Evolutionary conservation across 2,888 invertebrate genomes (phyloP), one percentile per base, ranked within the genome.

Genomic region (Venusia cambrica): DNA sequence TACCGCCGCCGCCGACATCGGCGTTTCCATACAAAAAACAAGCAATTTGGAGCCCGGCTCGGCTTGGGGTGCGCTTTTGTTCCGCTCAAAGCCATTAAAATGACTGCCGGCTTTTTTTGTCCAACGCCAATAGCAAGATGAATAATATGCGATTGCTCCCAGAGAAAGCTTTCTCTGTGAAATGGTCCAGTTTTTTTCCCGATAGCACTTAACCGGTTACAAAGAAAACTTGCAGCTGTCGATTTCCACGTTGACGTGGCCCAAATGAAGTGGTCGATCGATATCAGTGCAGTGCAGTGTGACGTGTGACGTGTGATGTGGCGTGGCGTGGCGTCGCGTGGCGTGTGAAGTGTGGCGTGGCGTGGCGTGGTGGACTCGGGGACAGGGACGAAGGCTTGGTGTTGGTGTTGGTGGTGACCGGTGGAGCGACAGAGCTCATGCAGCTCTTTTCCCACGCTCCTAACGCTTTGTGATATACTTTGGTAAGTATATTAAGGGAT

Each of bases 11-110:
- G 38, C 46, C 45, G 35, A 25, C 38, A 47, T 48, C 37, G 38
- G 45, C 45, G 42, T 50, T 53, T 57, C 53, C 45, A 51, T 54
- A 61, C 62, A 70, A 72, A 71, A 72, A 71, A 67, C 62, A 62
- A 67, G 56, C 65, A 63, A 66, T 64, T 67, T 60, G 57, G 54
- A 58, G 36, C 49, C 53, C 49, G 49, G 42, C 41, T 48, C 45
- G 40, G 35, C 54, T 55, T 54, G 62, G 68, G 66, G 66, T 54
- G 56, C 46, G 48, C 63, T 57, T 66, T 73, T 70, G 65, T 72
- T 62, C n/a, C 56, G 51, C 22, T 8, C 18, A 2, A 7, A 56
- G 52, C 63, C 62, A 69, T 73, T 70, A 60, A 57, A 60, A 61
- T 66, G 51, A 57, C 57, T 40, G 54, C 35, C n/a, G n/a, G n/a